phyloP scores from a whole-genome alignment of 2,888 invertebrate species.

The Tribolium freemani region DNA sequence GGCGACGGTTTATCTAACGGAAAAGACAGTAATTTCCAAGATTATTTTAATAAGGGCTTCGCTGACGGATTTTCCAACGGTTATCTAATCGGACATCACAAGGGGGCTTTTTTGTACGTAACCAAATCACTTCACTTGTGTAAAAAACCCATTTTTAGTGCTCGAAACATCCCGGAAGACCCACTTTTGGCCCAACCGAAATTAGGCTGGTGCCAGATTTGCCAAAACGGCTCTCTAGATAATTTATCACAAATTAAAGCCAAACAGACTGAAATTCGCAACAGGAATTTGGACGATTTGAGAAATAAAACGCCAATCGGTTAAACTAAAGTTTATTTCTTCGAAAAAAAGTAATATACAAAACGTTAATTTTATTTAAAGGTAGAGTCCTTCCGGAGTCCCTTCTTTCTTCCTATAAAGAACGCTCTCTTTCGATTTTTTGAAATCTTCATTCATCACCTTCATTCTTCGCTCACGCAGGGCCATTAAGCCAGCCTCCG shows the following conservation, averaged over 20 bases:
- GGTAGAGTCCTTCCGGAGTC: constrained; percentile 98
- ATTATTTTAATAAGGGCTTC: constrained; percentile 80
- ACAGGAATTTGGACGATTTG: not conserved
- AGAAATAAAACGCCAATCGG: no score
- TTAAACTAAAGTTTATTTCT: no score
- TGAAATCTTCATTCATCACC: constrained; percentile 99
- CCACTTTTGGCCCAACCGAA: not conserved
- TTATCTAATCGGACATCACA: constrained; percentile 71
- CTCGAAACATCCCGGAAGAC: not conserved
- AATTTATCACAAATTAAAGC: not conserved
- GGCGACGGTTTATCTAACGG: constrained; percentile 79
- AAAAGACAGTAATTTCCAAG: constrained; percentile 75
- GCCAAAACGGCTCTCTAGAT: not conserved
- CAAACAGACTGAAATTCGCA: not conserved
- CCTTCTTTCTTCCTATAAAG: constrained; percentile 99
- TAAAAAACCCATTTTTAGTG: not conserved
- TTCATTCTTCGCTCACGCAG: constrained; percentile 98
- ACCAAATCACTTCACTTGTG: no score
- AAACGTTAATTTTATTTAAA: constrained; percentile 73
- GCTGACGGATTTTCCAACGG: constrained; percentile 76
- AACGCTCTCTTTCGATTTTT: constrained; percentile 99
- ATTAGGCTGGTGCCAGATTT: constrained; percentile 13
- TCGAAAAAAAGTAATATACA: constrained; percentile 1
- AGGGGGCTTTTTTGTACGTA: constrained; percentile 63
- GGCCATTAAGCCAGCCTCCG: constrained; percentile 99